Evolutionary conservation across 2,888 invertebrate species (phyloP), one percentile per base, ranked within the genome.

Genomic region (Trichopoda pennipes): DNA sequence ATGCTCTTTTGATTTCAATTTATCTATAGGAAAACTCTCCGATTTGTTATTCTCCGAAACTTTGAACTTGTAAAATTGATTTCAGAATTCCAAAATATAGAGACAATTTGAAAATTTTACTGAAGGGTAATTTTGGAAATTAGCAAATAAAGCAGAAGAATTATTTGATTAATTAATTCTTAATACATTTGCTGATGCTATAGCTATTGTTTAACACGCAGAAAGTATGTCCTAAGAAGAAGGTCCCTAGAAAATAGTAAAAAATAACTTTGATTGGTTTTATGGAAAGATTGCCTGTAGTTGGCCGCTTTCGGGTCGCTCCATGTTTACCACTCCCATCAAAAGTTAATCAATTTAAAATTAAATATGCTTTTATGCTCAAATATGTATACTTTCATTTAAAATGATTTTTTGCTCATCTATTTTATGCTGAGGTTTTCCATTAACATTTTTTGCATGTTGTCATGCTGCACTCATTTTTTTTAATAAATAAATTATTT

Each of bases 311-410:
- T 3, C 17, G 17, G 14, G 3, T 14, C 9, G 35, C 21, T 28
- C 66, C 4, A 44, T 32, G 38, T 72, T 28, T 51, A 51, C 60
- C 79, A 61, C 55, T 70, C 70, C 32, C 66, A 69, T 56, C 61
- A 63, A 60, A 64, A 64, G 60, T 74, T 74, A 81, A 81, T 64
- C 78, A 74, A 70, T 74, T 69, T 68, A 64, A 56, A 64, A 66
- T 80, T 75, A 61, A 72, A 69, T 64, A 70, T 76, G 66, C 80
- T 60, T 68, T 68, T 76, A 58, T 66, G 53, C 17, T 42, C 64
- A 56, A 61, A 3, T 4, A 28, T 21, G 17, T n/a, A 21, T 35
- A 28, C 44, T 21, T 28, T 28, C 32, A 53, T 44, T 17, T 53
- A 10, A 32, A 51, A 53, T 61, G 53, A 60, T 32, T 73, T 73